Evolutionary conservation across 2,797 vertebrate genomes (phyloP).

Genomic region (Spinus olivaceus): DNA sequence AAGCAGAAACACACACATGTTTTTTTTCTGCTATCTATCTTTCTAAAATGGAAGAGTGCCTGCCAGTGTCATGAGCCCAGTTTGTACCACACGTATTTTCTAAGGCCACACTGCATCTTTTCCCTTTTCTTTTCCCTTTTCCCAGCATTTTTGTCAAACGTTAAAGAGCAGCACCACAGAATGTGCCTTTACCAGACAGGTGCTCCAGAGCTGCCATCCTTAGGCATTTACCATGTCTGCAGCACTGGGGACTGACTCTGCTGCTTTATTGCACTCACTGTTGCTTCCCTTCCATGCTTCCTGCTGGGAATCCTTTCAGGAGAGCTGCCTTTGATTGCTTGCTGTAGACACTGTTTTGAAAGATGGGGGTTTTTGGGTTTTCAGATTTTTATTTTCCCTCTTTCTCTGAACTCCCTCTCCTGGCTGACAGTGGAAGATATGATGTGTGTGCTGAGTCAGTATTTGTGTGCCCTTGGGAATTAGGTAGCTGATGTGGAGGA

Average conservation of each 20-base stretch:
- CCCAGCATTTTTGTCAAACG: not conserved
- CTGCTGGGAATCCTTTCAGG: not conserved
- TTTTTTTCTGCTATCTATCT: not conserved
- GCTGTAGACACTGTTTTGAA: not conserved
- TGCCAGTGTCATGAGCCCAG: not conserved
- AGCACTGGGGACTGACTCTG: not conserved
- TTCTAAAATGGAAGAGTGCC: not conserved
- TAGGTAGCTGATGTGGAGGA: not conserved
- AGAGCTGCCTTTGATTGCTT: conserved; percentile 2
- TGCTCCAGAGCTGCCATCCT: not conserved
- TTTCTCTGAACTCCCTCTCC: not conserved
- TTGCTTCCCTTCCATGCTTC: not conserved
- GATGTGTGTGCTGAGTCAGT: not conserved
- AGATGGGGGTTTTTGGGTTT: not conserved
- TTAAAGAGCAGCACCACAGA: not conserved
- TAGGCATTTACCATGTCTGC: not conserved
- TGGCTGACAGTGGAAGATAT: not conserved
- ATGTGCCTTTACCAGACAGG: not conserved
- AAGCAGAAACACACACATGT: not conserved
- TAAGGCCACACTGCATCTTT: rapidly evolving
- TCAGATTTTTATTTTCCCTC: not conserved
- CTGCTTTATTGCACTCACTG: not conserved
- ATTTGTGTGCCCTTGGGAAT: not conserved
- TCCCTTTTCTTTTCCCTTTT: not conserved
- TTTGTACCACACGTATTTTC: not conserved